A percentile compares a stretch with the other conserved stretches of the same genome.
These are phyloP conservation scores for Agapetus fuscipes DNA, from an alignment of 2,888 invertebrate species.

Conservation along the genomic window DNA sequence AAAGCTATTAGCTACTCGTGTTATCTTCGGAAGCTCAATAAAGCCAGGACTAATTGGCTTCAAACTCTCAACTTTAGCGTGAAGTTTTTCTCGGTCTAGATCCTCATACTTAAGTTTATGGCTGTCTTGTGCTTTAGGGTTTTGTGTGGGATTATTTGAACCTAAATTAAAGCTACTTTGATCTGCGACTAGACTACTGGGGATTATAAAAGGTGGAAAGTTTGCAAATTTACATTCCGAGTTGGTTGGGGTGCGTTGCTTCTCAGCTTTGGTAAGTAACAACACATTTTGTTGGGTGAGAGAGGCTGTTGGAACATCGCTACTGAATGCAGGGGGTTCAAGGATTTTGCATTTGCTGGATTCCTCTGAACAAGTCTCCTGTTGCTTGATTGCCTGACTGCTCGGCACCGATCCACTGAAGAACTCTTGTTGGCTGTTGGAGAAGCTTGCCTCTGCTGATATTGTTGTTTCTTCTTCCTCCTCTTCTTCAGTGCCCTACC, in stretches of 20 bases:
- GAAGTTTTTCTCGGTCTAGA: not conserved
- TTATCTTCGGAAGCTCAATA: slow-evolving; percentile 40
- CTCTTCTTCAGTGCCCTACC: slow-evolving; percentile 40
- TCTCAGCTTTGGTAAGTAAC: too few relatives aligned
- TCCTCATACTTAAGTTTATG: too few relatives aligned
- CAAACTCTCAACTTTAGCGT: not conserved
- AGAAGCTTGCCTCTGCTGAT: slow-evolving; percentile 40
- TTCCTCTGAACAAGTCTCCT: not conserved
- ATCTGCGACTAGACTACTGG: too few relatives aligned
- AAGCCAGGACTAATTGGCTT: slow-evolving; percentile 23
- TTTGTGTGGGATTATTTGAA: too few relatives aligned
- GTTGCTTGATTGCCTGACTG: not conserved
- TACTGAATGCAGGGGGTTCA: not conserved
- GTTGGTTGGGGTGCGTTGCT: too few relatives aligned
- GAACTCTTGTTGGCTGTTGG: slow-evolving; percentile 28
- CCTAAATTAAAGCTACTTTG: too few relatives aligned
- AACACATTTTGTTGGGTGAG: not conserved
- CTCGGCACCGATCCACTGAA: slow-evolving; percentile 1
- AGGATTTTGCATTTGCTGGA: not conserved
- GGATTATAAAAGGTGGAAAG: too few relatives aligned
- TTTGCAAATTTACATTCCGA: too few relatives aligned
- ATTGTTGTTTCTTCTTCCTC: slow-evolving; percentile 49
- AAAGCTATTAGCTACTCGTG: slow-evolving; percentile 36
- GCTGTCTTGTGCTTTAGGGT: too few relatives aligned
- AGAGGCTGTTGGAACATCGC: not conserved